Base-by-base conservation (phyloP, 1,140 invertebrate genomes). In the Andrena cerasifolii region DNA sequence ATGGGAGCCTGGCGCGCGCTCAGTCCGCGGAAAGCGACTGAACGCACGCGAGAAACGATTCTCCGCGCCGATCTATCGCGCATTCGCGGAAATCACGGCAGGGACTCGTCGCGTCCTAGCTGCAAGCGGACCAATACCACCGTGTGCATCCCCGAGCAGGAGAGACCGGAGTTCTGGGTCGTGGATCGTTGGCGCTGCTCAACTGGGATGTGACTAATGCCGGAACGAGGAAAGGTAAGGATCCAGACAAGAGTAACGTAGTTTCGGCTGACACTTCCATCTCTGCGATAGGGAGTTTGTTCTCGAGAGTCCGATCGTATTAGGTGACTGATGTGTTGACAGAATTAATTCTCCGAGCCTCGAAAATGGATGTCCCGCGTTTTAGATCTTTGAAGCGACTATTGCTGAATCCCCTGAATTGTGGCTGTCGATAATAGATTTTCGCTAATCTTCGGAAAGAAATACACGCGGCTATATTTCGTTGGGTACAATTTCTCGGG, bases 21-120 rank as follows among this genome's bases (percentile, higher is more conserved):
- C 88, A 91, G 89, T 89, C 81, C 73, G 59, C 83, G 49, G 71
- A 82, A 89, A 83, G 87, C 82, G 86, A 82, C 71, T 83, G 87
- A n/a, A 67, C 70, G 78, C 61, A 73, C 70, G 53, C 65, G 62
- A 61, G 63, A 59, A 66, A 40, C 63, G 61, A 24, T 67, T 16
- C 31, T 28, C 1, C 73, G 83, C 83, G 84, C 74, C 79, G 72
- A 78, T 82, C 74, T 63, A 59, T 47, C 75, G 61, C 40, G 78
- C 33, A 36, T 26, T 76, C 51, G 56, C 40, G 63, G 67, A 61
- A 40, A 77, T 49, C 43, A 36, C 16, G 56, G 36, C n/a, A 24
- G 21, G n/a, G n/a, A 61, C 43, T 26, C 72, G 16, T 28, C 8
- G 7, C 7, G 14, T 63, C 40, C 3, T 0, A 51, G 63, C n/a